Base-by-base conservation (phyloP, 1,140 invertebrate species). In the Campoletis sonorensis region DNA sequence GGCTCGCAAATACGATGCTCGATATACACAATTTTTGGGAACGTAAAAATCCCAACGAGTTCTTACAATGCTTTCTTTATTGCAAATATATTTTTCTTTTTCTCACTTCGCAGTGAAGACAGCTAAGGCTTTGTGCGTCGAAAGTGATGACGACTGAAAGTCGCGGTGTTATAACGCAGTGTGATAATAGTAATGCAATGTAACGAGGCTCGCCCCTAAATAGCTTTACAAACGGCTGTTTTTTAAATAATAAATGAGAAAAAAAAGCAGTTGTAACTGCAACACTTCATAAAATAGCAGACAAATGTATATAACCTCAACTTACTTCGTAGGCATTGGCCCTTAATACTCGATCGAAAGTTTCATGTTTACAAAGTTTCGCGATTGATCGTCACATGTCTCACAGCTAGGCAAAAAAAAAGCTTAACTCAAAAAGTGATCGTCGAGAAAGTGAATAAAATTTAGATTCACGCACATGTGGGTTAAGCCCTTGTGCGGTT, bases 401-500 rank as follows among this genome's bases (percentile, higher is more conserved):
- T 54, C 51, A n/a, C 16, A 8, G 51, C 16, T 16, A 54, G 11
- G n/a, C n/a, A n/a, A n/a, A n/a, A n/a, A 54, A 2, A 54, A 8
- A 54, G 51, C 51, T n/a, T 30, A 71, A 71, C 40, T 71, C 5
- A 37, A 21, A 33, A 71, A n/a, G n/a, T n/a, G n/a, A n/a, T n/a
- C n/a, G n/a, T n/a, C n/a, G n/a, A n/a, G 30, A 33, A 30, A 27
- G 15, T 30, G 27, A 73, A 73, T 49, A 26, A 73, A 73, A 73
- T 27, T 49, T 40, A 15, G 3, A 23, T 73, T 1, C 15, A 40
- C 71, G 71, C 33, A 26, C 23, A 7, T 26, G 10, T 64, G 61
- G 4, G n/a, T 26, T 26, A 1, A 49, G 71, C n/a, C 45, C 4
- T 23, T 21, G 61, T 21, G 58, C 5, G 4, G 21, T 45, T 26